phyloP scores from a whole-genome alignment of 2,888 invertebrate species.

The Petrolisthes cinctipes region DNA sequence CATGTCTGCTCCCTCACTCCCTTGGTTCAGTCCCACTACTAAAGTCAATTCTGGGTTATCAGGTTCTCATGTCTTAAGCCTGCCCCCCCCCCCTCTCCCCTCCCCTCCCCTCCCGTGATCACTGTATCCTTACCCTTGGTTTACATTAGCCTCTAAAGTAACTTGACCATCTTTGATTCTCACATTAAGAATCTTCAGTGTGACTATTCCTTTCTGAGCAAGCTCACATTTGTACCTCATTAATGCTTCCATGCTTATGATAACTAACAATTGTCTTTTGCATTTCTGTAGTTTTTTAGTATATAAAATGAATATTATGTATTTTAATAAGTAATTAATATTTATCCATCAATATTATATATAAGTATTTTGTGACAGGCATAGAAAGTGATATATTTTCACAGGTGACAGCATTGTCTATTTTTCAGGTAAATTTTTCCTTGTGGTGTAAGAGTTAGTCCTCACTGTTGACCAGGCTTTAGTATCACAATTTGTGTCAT shows the following conservation, averaged over 20 bases:
- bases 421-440: conserved; percentile 43
- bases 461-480: conserved; percentile 60
- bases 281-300: conserved; percentile 8
- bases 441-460: conserved; percentile 33
- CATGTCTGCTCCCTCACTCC: conserved; percentile 25
- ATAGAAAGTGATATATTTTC: conserved; percentile 40
- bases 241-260: conserved; percentile 3
- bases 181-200: neutral
- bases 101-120: neutral
- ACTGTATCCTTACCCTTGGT: neutral
- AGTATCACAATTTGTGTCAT: conserved; percentile 33
- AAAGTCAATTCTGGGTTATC: neutral
- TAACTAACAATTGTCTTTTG: neutral
- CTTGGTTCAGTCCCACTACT: conserved; percentile 20
- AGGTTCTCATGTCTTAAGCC: neutral
- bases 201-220: too few species aligned
- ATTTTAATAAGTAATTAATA: neutral
- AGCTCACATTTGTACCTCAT: neutral
- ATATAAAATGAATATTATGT: neutral
- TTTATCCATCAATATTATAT: neutral
- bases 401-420: conserved; percentile 54
- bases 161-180: neutral
- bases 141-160: neutral
- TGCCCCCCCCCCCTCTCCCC: neutral
- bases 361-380: neutral